A percentile compares a stretch with the other conserved stretches of the same genome.
Conservation (phyloP, 1,140 invertebrate species). For the Leguminivora glycinivorella region DNA sequence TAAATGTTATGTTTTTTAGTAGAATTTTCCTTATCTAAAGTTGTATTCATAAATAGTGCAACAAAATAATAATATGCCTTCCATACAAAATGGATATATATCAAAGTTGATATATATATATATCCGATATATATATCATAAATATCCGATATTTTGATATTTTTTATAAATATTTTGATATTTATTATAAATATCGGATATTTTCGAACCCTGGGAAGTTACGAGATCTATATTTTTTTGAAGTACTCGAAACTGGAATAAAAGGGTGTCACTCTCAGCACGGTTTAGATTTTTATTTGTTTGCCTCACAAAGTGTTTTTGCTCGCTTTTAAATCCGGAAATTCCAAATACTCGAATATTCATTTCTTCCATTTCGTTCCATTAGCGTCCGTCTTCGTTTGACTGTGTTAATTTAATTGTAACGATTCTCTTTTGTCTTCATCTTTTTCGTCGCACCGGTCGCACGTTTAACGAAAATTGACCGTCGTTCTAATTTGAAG, state of each 20-base stretch:
- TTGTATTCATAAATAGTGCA: too few species aligned
- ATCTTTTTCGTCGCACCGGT: conserved; percentile 16
- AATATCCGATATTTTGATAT: too few species aligned
- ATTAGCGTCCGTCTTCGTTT: conserved; percentile 16
- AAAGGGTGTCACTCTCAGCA: not conserved
- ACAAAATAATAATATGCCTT: too few species aligned
- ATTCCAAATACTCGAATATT: conserved; percentile 17
- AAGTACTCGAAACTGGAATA: not conserved
- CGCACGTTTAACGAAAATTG: conserved; percentile 14
- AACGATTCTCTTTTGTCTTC: conserved; percentile 23
- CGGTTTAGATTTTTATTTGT: not conserved
- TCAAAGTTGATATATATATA: too few species aligned
- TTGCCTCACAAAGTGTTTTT: conserved; percentile 10
- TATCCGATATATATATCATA: too few species aligned
- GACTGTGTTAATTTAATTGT: conserved; percentile 27
- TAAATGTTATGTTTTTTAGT: too few species aligned
- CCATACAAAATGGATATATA: too few species aligned
- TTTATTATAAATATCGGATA: too few species aligned
- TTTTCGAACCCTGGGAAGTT: too few species aligned
- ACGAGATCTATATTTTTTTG: too few species aligned
- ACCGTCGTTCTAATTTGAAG: conserved; percentile 1
- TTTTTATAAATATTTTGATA: too few species aligned
- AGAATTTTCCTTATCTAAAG: too few species aligned
- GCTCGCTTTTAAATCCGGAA: not conserved
- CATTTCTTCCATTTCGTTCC: not conserved